Conservation (phyloP, 2,888 invertebrate genomes). For the Penaeus monodon region DNA sequence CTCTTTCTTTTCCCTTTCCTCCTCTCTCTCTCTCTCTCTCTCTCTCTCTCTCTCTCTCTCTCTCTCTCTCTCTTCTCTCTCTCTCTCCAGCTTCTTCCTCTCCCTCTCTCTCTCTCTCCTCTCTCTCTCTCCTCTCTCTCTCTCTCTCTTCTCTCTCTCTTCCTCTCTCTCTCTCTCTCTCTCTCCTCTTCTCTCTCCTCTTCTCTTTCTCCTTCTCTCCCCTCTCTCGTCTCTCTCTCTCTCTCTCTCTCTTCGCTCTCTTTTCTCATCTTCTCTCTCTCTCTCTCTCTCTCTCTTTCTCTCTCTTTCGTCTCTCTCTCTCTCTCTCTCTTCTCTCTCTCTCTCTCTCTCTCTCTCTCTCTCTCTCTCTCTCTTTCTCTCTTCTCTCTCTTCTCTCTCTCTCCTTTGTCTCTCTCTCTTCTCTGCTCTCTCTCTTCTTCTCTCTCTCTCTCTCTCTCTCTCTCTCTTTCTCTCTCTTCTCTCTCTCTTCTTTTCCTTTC, state of each 20-base stretch:
- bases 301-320: not conserved
- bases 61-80: not conserved
- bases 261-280: not conserved
- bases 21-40: no score
- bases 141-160: not conserved
- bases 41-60: no score
- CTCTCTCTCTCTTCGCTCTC: not conserved
- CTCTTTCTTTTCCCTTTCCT: not conserved
- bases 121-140: not conserved
- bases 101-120: not conserved
- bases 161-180: not conserved
- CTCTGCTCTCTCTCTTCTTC: not conserved
- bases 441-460: slow-evolving; percentile 25
- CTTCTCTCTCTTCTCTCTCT: not conserved
- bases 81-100: slow-evolving; percentile 5
- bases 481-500: no score
- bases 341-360: not conserved
- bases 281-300: slow-evolving; percentile 14
- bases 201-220: no score
- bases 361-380: no score
- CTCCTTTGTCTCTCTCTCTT: not conserved
- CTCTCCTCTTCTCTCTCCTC: not conserved
- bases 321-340: not conserved
- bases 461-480: slow-evolving; percentile 23
- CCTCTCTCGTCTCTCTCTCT: no score